Evolutionary conservation across 2,113 vertebrate species (phyloP).

Genomic region (Phycodurus eques): DNA sequence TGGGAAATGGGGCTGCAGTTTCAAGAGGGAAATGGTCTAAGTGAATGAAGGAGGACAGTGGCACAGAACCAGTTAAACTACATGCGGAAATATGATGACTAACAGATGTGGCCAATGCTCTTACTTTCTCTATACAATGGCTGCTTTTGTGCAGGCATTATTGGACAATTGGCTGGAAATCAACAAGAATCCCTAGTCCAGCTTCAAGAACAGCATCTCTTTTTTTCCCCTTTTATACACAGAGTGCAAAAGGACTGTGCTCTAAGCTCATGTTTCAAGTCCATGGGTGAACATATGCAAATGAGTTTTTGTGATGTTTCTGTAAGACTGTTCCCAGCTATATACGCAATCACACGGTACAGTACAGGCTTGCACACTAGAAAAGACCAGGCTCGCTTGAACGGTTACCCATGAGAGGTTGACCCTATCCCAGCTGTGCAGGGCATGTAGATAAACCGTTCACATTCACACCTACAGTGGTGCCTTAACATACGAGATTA

Average conservation of each 20-base stretch:
- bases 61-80: slow-evolving; percentile 13
- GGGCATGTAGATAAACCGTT: not conserved
- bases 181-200: slow-evolving; percentile 3
- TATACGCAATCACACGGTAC: not conserved
- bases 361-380: not conserved
- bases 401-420: not conserved
- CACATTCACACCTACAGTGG: not conserved
- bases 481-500: not conserved
- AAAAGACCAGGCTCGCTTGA: not conserved
- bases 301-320: not conserved
- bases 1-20: not conserved
- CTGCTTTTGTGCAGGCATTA: slow-evolving; percentile 14
- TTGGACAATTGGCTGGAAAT: not conserved
- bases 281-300: slow-evolving; percentile 13
- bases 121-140: slow-evolving; percentile 25
- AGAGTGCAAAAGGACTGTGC: slow-evolving; percentile 18
- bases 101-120: slow-evolving; percentile 18
- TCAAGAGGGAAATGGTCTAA: not conserved
- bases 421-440: not conserved
- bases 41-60: not conserved
- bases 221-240: slow-evolving; percentile 11
- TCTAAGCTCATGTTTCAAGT: slow-evolving; percentile 35
- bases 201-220: not conserved
- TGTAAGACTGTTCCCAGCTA: not conserved
- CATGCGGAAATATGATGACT: slow-evolving; percentile 6